Evolutionary conservation across 2,888 invertebrate genomes (phyloP), one percentile per base, ranked within the genome.

Genomic region (Teleogryllus oceanicus): DNA sequence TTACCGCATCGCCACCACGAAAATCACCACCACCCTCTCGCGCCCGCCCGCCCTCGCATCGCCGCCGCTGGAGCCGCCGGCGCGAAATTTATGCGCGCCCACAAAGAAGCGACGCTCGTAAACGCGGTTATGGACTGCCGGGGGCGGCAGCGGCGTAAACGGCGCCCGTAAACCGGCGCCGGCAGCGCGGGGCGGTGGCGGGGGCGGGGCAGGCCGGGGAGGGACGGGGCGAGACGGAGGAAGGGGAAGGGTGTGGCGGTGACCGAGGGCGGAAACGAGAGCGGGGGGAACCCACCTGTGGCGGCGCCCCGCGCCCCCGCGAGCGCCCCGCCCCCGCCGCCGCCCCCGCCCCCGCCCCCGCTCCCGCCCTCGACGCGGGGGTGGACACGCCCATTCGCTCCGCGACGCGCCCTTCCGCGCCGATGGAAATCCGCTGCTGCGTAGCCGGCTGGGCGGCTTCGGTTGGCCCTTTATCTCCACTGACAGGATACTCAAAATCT

Each of bases 71-170:
- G 3, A 62, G 18, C 62, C 62, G 37, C 62, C 62, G n/a, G 62
- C 62, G 62, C 62, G 62, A 62, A 62, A 62, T 62, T 62, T 62
- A 62, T 62, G 62, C 62, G 62, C 62, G 62, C 62, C 62, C 62
- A 62, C 62, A 62, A 62, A 62, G 62, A 62, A 8, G 62, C 62
- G 62, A n/a, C 62, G 62, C 13, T 62, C 62, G 62, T 62, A 62
- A 62, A 62, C 16, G 62, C 62, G 62, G 62, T 62, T 62, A 62
- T 62, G 62, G 62, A 62, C 62, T 62, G 62, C 13, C 62, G n/a
- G 62, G 16, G 62, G 62, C 62, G 62, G 62, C 62, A 8, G n/a
- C 16, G 62, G 62, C n/a, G 62, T 13, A 37, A 37, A 37, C 62
- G 62, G 62, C 13, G 62, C 13, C 62, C 62, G 62, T 62, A 62